phyloP scores from a whole-genome alignment of 2,113 vertebrate genomes.

The Oreochromis tanganicae region DNA sequence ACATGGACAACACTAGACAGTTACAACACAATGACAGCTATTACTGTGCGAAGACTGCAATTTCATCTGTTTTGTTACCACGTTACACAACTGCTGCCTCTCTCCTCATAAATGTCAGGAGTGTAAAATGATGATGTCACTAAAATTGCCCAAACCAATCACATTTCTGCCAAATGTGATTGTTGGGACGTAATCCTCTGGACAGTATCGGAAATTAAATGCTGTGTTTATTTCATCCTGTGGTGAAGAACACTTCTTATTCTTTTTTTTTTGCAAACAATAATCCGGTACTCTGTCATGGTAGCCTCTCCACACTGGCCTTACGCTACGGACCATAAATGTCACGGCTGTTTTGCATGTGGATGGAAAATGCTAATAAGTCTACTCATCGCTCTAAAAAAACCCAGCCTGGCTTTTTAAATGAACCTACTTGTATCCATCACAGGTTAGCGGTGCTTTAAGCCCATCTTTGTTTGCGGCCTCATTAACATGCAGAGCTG shows the following conservation, averaged over 20 bases:
- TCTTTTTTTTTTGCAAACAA: neutral
- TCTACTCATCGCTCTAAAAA: neutral
- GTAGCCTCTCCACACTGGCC: neutral
- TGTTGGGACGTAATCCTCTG: conserved; percentile 6
- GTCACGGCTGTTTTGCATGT: conserved; percentile 15
- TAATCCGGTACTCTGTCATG: neutral
- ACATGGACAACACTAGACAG: neutral
- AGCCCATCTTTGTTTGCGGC: neutral
- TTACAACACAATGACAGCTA: neutral
- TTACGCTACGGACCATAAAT: neutral
- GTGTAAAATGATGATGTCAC: conserved; percentile 4
- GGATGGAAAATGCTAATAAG: conserved; percentile 20
- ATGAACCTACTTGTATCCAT: neutral
- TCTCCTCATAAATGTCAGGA: neutral
- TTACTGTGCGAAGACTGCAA: neutral
- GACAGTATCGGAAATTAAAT: conserved; percentile 10
- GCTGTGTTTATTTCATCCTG: neutral
- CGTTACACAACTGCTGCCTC: conserved; percentile 10
- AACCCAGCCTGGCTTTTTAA: neutral
- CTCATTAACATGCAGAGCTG: conserved; percentile 49
- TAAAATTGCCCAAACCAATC: neutral
- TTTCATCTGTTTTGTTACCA: neutral
- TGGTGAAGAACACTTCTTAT: neutral
- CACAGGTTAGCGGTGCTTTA: conserved; percentile 1
- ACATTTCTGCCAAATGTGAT: neutral